Conservation (phyloP, 2,113 vertebrate species). For the Sylvilagus bachmani region DNA sequence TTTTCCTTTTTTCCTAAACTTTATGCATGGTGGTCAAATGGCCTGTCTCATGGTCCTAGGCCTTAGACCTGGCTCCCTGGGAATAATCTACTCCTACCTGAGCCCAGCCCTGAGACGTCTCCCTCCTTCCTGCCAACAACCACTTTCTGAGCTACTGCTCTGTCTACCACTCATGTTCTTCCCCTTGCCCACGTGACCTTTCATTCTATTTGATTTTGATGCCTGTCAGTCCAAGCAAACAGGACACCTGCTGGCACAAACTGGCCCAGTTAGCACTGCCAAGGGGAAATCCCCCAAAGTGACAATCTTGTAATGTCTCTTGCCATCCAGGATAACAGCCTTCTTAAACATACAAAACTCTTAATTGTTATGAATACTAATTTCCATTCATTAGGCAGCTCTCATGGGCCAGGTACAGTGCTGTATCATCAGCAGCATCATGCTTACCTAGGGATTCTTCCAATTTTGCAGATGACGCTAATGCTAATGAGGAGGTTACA, state of each 20-base stretch:
- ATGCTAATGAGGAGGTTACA: neutral
- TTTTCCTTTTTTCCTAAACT: neutral
- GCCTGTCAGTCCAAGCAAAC: neutral
- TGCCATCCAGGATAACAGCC: neutral
- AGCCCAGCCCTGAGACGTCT: neutral
- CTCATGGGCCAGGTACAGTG: neutral
- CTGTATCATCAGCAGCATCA: neutral
- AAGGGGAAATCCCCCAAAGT: neutral
- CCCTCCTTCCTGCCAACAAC: neutral
- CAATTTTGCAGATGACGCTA: constrained; percentile 12
- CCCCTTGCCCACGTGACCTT: neutral
- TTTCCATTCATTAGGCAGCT: neutral
- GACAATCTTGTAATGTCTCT: neutral
- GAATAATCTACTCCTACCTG: neutral
- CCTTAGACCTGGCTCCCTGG: neutral
- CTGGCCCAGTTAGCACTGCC: neutral
- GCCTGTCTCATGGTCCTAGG: neutral
- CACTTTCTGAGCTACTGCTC: neutral
- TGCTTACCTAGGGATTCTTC: neutral
- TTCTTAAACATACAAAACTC: neutral
- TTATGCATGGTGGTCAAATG: neutral
- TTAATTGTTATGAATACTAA: neutral
- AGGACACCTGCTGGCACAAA: neutral
- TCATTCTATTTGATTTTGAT: neutral
- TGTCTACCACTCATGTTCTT: neutral